Percentiles rank a stretch among this genome's conserved stretches.
phyloP scores from a whole-genome alignment of 2,797 vertebrate species.

The Podarcis siculus region DNA sequence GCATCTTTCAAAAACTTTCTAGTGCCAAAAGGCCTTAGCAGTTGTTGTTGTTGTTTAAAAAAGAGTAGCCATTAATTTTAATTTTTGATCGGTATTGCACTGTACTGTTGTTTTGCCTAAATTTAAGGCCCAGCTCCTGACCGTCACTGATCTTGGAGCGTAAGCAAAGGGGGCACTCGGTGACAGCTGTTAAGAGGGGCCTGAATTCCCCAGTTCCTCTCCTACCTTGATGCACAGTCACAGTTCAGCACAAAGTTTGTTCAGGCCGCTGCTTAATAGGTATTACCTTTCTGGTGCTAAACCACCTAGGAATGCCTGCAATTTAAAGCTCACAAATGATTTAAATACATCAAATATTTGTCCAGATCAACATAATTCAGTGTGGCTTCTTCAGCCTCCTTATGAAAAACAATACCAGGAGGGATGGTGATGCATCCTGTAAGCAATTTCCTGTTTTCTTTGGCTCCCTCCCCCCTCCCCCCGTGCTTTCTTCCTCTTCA shows the following conservation, averaged over 20 bases:
- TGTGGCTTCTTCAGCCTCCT: conserved; percentile 43
- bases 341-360: conserved; percentile 52
- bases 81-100: too few relatives aligned
- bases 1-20: not conserved
- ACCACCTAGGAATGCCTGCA: conserved; percentile 38
- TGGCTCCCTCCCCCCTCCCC: conserved; percentile 47
- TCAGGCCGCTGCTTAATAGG: conserved; percentile 31
- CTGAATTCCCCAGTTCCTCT: not conserved
- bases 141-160: not conserved
- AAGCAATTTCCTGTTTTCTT: conserved; percentile 63
- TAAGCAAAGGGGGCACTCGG: not conserved
- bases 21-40: not conserved
- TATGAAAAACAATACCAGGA: conserved; percentile 49
- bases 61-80: too few relatives aligned
- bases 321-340: conserved; percentile 47
- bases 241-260: conserved; percentile 25
- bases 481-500: conserved; percentile 30
- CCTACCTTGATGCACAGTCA: not conserved
- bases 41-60: too few relatives aligned
- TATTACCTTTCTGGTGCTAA: not conserved
- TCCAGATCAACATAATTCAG: not conserved
- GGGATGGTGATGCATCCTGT: conserved; percentile 57
- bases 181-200: not conserved
- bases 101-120: not conserved
- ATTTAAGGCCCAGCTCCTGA: not conserved